Evolutionary conservation across 2,113 vertebrate species (phyloP).

Genomic region (Coracopsis vasa): DNA sequence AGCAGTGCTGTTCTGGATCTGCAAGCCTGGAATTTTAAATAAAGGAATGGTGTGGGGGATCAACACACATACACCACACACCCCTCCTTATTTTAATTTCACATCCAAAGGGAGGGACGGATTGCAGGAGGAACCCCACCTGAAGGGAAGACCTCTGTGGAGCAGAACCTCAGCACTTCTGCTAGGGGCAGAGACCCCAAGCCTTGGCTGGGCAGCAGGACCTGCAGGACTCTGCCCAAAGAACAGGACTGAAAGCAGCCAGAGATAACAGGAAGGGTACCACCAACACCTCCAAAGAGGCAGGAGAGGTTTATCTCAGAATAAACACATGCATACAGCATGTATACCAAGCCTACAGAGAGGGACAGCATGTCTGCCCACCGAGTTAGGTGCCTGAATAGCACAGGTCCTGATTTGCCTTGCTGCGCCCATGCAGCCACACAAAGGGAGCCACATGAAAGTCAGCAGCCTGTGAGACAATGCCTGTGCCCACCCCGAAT

Average conservation of each 20-base stretch:
- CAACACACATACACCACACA: neutral
- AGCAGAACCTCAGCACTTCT: neutral
- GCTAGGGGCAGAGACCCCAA: neutral
- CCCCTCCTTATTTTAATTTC: neutral
- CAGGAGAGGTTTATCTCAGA: neutral
- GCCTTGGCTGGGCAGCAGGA: neutral
- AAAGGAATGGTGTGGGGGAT: neutral
- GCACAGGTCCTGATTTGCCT: rapidly evolving
- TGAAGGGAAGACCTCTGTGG: neutral
- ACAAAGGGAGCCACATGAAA: neutral
- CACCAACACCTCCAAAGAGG: neutral
- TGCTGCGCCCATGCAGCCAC: rapidly evolving
- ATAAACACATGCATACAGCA: neutral
- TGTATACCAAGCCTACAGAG: neutral
- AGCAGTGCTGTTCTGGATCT: neutral
- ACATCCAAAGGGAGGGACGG: neutral
- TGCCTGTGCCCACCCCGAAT: neutral
- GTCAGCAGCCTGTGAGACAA: neutral
- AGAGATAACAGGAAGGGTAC: neutral
- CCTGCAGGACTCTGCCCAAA: neutral
- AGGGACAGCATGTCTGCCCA: neutral
- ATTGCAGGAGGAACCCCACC: neutral
- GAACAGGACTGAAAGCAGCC: neutral
- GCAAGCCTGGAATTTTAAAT: conserved; percentile 30
- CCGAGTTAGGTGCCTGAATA: neutral